Percentiles rank a stretch among this genome's conserved stretches.
phyloP scores from a whole-genome alignment of 2,113 vertebrate genomes.

The Microcebus jonahi region DNA sequence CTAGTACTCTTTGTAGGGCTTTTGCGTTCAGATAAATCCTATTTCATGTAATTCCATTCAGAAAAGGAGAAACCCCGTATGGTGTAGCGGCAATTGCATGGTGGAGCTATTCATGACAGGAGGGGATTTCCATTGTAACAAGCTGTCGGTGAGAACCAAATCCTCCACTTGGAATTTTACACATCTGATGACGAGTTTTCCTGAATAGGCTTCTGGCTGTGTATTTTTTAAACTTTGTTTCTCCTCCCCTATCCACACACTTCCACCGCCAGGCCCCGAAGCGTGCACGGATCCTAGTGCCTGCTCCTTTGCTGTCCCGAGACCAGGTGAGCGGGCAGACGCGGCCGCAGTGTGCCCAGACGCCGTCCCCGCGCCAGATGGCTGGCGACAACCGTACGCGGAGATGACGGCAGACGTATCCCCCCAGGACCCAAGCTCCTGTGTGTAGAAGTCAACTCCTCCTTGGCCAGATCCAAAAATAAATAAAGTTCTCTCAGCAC shows the following conservation, averaged over 20 bases:
- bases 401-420: neutral
- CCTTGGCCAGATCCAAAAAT: neutral
- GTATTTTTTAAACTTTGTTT: neutral
- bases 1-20: neutral
- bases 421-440: neutral
- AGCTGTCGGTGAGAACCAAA: neutral
- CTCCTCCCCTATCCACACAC: neutral
- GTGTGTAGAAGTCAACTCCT: neutral
- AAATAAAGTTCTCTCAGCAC: neutral
- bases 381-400: neutral
- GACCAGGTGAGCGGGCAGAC: neutral
- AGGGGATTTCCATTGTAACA: neutral
- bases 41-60: neutral
- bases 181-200: neutral
- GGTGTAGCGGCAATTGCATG: too few relatives aligned
- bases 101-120: neutral
- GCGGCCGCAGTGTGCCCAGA: neutral
- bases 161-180: neutral
- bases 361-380: neutral
- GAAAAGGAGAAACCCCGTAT: neutral
- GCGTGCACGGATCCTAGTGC: neutral
- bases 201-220: neutral
- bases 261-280: neutral
- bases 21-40: neutral
- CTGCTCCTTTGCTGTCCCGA: fast-evolving